Percentiles rank a stretch among this genome's conserved stretches.
phyloP scores from a whole-genome alignment of 1,140 invertebrate species.

The Eriosoma lanigerum region DNA sequence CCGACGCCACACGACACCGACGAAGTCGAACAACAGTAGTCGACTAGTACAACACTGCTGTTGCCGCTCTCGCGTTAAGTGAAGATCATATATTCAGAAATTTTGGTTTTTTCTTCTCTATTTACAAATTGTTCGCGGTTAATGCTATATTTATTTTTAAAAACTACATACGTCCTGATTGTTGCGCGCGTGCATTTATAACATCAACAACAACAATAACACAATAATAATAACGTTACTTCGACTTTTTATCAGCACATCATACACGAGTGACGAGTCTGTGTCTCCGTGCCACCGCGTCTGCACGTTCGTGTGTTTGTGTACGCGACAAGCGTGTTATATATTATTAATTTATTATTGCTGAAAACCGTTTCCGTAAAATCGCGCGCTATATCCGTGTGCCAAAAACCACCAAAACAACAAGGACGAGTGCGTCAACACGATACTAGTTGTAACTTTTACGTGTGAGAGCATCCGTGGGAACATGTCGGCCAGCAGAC shows the following conservation, averaged over 20 bases:
- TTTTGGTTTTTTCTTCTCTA: background rate
- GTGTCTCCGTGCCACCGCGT: background rate
- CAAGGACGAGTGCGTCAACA: background rate
- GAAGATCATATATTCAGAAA: background rate
- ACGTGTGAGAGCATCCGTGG: background rate
- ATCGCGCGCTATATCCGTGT: slow-evolving; percentile 14
- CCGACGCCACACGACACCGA: background rate
- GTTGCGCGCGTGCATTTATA: too few species aligned
- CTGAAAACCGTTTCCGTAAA: background rate
- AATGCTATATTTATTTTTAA: too few species aligned
- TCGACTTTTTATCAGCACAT: too few species aligned
- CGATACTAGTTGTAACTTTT: background rate
- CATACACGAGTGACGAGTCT: background rate
- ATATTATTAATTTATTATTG: too few species aligned
- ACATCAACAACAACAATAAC: too few species aligned
- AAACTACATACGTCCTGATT: too few species aligned
- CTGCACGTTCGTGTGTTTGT: background rate
- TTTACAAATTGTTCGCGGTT: background rate
- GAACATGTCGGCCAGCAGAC: background rate
- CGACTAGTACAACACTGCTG: slow-evolving; percentile 15
- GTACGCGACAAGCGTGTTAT: too few species aligned
- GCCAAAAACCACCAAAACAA: slow-evolving; percentile 8
- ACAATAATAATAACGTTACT: too few species aligned
- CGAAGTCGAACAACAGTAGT: too few species aligned
- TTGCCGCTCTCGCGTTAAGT: slow-evolving; percentile 9